Evolutionary conservation across 2,113 vertebrate species (phyloP), one percentile per base, ranked within the genome.

Genomic region (Ptyas mucosa): DNA sequence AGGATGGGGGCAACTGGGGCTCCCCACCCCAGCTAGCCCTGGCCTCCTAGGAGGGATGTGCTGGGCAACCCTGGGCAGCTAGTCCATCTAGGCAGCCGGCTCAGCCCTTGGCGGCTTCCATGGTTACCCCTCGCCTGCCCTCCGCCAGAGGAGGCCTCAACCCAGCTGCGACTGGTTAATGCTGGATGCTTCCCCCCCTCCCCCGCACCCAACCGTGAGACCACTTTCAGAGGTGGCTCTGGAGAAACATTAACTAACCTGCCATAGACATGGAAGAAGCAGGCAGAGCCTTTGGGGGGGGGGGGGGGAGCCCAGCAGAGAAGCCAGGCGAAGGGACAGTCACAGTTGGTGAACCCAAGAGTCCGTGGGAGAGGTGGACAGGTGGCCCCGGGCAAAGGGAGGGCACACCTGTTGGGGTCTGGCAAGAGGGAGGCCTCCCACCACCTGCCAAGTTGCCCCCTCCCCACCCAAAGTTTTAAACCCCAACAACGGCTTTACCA

Each of bases 231-330:
- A 81, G 75, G 34, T 81, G 75, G 75, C 18, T 81, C 75, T 39
- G 34, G 75, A 81, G 75, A 81, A 81, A 81, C 34, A 81, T 81
- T 81, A 81, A 81, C 75, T 21, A 81, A 21, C 75, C 75, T 21
- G 75, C 75, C 18, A 8, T 39, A 43, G 75, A 20, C 34, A 21
- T 0, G 34, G 69, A 20, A 20, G n/a, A 1, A 39, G 7, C 18
- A 21, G 18, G 34, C 34, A 39, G 18, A 21, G 75, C 8, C 15
- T 3, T 14, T 0, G 6, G 1, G 14, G 0, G 2, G n/a, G n/a
- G 5, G 14, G 14, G 1, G 2, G 15, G n/a, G 15, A 9, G 69
- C 2, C 15, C 18, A 2, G n/a, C 69, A 75, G 6, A 8, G n/a
- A 39, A 81, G n/a, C n/a, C n/a, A 81, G n/a, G 34, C 6, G 15